Conservation (phyloP, 2,113 vertebrate species). For the Rhineura floridana region DNA sequence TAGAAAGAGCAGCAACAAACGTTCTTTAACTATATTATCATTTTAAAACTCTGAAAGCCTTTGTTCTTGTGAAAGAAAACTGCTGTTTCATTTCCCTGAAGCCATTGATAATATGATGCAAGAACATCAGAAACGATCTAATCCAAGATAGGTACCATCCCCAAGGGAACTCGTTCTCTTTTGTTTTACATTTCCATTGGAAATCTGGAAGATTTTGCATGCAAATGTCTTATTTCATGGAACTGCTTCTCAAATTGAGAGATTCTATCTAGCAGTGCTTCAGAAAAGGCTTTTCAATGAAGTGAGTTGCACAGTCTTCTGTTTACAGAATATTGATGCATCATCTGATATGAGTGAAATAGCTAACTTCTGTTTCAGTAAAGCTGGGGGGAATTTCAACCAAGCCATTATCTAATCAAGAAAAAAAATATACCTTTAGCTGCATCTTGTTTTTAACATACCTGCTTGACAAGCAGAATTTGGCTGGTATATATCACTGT, state of each 20-base stretch:
- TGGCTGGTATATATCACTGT: constrained; percentile 67
- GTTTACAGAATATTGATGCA: constrained; percentile 83
- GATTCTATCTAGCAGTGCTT: constrained; percentile 80
- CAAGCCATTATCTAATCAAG: constrained; percentile 78
- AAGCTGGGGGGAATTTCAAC: constrained; percentile 79
- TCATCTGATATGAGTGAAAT: constrained; percentile 79
- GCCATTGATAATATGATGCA: constrained; percentile 83
- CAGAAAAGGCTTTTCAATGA: constrained; percentile 82
- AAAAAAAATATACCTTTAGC: constrained; percentile 70
- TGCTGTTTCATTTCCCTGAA: constrained; percentile 80
- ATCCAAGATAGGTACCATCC: constrained; percentile 81
- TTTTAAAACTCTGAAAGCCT: constrained; percentile 70
- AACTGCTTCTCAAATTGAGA: constrained; percentile 83
- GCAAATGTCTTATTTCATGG: constrained; percentile 88
- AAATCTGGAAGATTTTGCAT: constrained; percentile 83
- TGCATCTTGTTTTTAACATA: constrained; percentile 73
- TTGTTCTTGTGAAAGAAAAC: constrained; percentile 80
- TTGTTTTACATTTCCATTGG: constrained; percentile 84
- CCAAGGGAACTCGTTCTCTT: constrained; percentile 75
- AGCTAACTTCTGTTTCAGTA: constrained; percentile 77
- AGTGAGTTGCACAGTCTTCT: constrained; percentile 77
- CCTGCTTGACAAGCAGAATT: constrained; percentile 71
- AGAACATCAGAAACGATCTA: constrained; percentile 83
- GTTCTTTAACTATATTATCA: constrained; percentile 73
- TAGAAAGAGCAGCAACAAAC: constrained; percentile 67